Conservation (phyloP, 2,113 vertebrate genomes). For the Balaeniceps rex region DNA sequence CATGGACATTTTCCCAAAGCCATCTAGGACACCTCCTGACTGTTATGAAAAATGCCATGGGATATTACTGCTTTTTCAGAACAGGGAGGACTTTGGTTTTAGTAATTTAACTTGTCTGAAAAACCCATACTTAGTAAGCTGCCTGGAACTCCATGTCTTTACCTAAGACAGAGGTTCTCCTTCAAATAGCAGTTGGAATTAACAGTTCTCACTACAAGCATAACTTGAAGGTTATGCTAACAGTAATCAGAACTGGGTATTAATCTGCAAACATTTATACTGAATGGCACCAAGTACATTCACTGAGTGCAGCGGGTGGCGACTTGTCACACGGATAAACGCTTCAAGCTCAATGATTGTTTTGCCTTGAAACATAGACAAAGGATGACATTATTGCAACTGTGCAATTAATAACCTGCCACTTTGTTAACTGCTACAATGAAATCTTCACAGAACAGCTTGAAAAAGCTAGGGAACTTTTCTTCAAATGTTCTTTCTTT, state of each 20-base stretch:
- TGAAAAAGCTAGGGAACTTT: background rate
- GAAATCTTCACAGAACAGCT: background rate
- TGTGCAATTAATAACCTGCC: background rate
- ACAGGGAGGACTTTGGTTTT: background rate
- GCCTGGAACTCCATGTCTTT: background rate
- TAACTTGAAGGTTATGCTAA: constrained; percentile 34
- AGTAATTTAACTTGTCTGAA: background rate
- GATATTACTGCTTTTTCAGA: background rate
- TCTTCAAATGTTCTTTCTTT: background rate
- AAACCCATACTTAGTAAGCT: background rate
- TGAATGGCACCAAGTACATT: background rate
- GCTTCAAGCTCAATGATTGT: background rate
- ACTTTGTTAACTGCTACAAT: background rate
- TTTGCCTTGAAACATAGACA: background rate
- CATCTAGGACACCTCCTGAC: background rate
- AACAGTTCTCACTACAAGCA: background rate
- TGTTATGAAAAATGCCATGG: background rate
- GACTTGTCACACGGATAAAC: background rate
- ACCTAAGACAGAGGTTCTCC: background rate
- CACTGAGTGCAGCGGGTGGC: background rate
- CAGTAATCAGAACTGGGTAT: background rate
- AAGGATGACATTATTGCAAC: background rate
- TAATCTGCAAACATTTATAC: constrained; percentile 20
- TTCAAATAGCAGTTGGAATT: background rate
- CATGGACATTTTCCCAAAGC: background rate